Base-by-base conservation (phyloP, 2,113 vertebrate species). In the rat (Rattus norvegicus) region DNA sequence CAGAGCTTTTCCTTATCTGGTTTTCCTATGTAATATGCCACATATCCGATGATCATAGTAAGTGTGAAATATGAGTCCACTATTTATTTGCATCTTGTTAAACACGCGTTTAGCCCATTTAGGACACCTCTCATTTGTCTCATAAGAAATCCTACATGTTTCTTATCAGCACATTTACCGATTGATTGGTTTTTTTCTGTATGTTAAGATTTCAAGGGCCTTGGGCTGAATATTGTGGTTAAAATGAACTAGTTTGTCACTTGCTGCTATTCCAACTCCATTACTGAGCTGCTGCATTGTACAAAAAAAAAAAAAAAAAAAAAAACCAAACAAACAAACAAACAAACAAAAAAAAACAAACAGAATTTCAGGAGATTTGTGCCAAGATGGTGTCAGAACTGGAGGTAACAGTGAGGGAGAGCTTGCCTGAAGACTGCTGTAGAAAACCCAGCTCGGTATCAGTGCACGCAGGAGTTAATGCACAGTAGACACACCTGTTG, bases 141-240 rank as follows among this genome's bases (percentile, higher is more conserved):
- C n/a, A 59, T 88, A 95, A 91, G 24, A 76, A 96, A 76, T 63
- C 28, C 47, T 20, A 90, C 89, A 94, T 5, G 52, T 94, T 92
- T 94, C 77, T 88, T 84, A 56, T 73, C 47, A 73, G 61, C 61
- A 5, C 20, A 54, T 92, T 93, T 92, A 43, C 7, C 9, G 76
- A 39, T 85, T 75, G 56, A 16, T 80, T 96, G 90, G 65, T n/a
- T 96, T 95, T 95, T 96, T 95, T 36, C 43, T 90, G 2, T 90
- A 4, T 89, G 22, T 92, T 93, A 83, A 43, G 7, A 84, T 95
- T 70, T 94, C 16, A 73, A 69, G 43, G 36, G 26, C n/a, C 6
- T 92, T 86, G 13, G 19, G 4, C 59, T 80, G 39, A 85, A 90
- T 63, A 39, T 22, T 10, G 9, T 70, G 79, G 65, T 80, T 33